These are phyloP conservation scores for Campoletis raptor DNA, from an alignment of 2,888 invertebrate genomes.

Conservation along the genomic window DNA sequence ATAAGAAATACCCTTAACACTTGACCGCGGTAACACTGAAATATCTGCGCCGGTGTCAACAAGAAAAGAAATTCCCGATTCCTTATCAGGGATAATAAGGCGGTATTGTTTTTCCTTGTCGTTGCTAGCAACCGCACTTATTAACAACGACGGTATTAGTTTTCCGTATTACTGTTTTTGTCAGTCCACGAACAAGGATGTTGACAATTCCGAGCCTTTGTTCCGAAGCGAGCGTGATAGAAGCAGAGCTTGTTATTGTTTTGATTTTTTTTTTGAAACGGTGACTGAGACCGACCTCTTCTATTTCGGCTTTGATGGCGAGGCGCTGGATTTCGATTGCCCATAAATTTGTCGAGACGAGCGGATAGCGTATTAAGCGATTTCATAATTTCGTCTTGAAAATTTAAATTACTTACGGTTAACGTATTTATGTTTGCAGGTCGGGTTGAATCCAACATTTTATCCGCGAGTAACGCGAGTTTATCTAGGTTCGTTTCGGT, in stretches of 20 bases:
- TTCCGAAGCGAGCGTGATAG: conserved; percentile 50
- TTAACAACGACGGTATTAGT: conserved; percentile 38
- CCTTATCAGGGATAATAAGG: conserved; percentile 45
- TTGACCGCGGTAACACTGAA: conserved; percentile 34
- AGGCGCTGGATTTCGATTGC: background rate
- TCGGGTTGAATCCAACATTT: background rate
- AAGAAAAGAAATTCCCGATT: conserved; percentile 2
- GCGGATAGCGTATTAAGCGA: background rate
- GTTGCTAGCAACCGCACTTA: conserved; percentile 34
- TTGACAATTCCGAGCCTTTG: conserved; percentile 49
- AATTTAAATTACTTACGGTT: background rate
- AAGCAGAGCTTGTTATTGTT: conserved; percentile 36
- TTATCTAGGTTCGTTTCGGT: background rate
- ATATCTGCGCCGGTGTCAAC: conserved; percentile 59
- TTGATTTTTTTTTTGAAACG: background rate
- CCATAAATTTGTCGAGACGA: background rate
- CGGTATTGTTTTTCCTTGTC: conserved; percentile 37
- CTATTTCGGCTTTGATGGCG: background rate
- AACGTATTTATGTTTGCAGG: background rate
- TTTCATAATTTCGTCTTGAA: background rate
- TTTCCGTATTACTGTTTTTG: conserved; percentile 11
- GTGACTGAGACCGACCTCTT: background rate
- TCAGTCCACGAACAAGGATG: conserved; percentile 39
- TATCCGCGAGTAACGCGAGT: background rate
- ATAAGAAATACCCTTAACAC: conserved; percentile 1